Percentiles rank a stretch among this genome's conserved stretches.
Conservation (phyloP, 2,888 invertebrate genomes). For the Thymelicus sylvestris region DNA sequence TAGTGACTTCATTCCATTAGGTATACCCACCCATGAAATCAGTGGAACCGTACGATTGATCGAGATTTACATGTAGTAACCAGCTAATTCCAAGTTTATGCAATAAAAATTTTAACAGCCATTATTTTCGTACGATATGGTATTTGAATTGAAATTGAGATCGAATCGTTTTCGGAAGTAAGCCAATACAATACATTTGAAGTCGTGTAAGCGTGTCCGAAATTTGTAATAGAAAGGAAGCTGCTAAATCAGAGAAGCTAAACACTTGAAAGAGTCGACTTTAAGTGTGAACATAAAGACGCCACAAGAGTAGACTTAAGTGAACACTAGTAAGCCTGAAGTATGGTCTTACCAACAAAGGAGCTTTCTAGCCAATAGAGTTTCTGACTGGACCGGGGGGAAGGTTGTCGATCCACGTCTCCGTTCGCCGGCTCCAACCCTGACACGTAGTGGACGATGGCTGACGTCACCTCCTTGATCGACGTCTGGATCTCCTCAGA, state of each 20-base stretch:
- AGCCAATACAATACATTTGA: background rate
- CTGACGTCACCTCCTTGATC: conserved; percentile 96
- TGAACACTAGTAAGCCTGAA: background rate
- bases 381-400: conserved; percentile 87
- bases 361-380: conserved; percentile 97
- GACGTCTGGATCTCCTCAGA: conserved; percentile 91
- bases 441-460: conserved; percentile 95
- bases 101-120: too few species aligned
- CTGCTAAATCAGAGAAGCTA: background rate
- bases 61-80: too few species aligned
- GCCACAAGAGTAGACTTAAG: background rate
- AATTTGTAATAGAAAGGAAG: background rate
- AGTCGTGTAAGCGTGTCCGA: background rate
- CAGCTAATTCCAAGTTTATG: too few species aligned
- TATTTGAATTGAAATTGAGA: background rate
- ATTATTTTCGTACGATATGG: too few species aligned
- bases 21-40: too few species aligned
- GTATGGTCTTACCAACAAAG: conserved; percentile 82
- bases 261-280: background rate
- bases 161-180: background rate
- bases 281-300: background rate
- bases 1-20: too few species aligned
- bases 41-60: too few species aligned
- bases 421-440: conserved; percentile 86
- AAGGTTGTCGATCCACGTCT: conserved; percentile 81